Conservation (phyloP, 2,113 vertebrate genomes). For the Noturus placidus region DNA sequence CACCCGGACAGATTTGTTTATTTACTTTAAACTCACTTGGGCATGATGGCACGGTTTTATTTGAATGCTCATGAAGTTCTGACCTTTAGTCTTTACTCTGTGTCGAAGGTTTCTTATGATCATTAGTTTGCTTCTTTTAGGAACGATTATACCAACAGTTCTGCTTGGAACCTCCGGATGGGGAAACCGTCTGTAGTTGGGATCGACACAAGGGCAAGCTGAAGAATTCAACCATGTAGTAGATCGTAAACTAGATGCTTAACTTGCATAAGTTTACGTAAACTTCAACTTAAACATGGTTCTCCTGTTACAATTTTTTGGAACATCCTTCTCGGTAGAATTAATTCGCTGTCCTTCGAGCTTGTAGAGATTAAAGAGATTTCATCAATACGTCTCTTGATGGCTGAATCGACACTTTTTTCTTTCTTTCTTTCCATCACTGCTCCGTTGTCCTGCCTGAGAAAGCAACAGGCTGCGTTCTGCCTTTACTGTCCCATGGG, state of each 20-base stretch:
- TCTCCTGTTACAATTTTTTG: background rate
- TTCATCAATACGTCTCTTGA: slow-evolving; percentile 25
- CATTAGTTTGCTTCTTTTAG: background rate
- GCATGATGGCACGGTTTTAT: background rate
- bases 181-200: background rate
- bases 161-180: background rate
- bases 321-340: background rate
- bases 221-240: background rate
- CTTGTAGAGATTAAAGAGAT: slow-evolving; percentile 14
- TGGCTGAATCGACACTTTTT: slow-evolving; percentile 63
- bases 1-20: background rate
- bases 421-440: background rate
- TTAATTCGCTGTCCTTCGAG: background rate
- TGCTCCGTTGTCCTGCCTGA: slow-evolving; percentile 50
- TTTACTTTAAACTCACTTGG: background rate
- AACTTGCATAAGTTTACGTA: background rate
- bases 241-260: background rate
- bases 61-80: background rate
- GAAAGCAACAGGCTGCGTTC: slow-evolving; percentile 68
- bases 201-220: background rate
- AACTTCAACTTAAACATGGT: background rate
- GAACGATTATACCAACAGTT: background rate
- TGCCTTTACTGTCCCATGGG: slow-evolving; percentile 71
- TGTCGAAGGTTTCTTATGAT: background rate
- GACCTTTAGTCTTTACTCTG: background rate